Percentiles rank a stretch among this genome's conserved stretches.
Evolutionary conservation across 2,797 vertebrate species (phyloP).

Genomic region (Takifugu rubripes): DNA sequence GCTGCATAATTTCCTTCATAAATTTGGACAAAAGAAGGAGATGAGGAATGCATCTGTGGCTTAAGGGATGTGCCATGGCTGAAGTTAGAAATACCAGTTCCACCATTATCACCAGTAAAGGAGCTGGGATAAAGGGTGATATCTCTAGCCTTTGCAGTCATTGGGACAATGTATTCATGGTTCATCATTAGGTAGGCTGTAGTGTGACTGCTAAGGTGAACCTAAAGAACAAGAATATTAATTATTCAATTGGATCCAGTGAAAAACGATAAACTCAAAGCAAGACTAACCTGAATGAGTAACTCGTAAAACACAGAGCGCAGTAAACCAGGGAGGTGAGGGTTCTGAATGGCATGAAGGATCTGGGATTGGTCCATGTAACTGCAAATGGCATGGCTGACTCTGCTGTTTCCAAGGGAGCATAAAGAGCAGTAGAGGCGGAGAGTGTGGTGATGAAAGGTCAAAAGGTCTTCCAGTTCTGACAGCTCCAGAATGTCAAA

Average conservation of each 20-base stretch:
- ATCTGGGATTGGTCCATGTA: conserved; percentile 91
- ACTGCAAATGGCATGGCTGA: conserved; percentile 91
- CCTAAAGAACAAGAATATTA: conserved; percentile 38
- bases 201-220: conserved; percentile 84
- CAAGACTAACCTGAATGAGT: conserved; percentile 75
- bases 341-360: conserved; percentile 86
- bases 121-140: conserved; percentile 79
- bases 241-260: not conserved
- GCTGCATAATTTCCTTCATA: conserved; percentile 26
- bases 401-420: conserved; percentile 87
- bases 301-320: conserved; percentile 88
- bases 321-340: conserved; percentile 84
- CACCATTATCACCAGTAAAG: conserved; percentile 17
- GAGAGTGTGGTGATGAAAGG: conserved; percentile 89
- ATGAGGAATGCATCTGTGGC: conserved; percentile 83
- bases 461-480: conserved; percentile 84
- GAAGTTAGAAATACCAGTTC: conserved; percentile 72
- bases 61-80: conserved; percentile 83
- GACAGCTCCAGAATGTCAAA: conserved; percentile 92
- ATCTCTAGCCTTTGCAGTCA: conserved; percentile 84
- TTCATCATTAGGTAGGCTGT: conserved; percentile 87
- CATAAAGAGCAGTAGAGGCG: conserved; percentile 90
- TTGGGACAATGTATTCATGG: conserved; percentile 92
- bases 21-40: conserved; percentile 83
- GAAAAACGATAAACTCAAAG: not conserved